Conservation (phyloP, 2,797 vertebrate species). For the Bufotes viridis region DNA sequence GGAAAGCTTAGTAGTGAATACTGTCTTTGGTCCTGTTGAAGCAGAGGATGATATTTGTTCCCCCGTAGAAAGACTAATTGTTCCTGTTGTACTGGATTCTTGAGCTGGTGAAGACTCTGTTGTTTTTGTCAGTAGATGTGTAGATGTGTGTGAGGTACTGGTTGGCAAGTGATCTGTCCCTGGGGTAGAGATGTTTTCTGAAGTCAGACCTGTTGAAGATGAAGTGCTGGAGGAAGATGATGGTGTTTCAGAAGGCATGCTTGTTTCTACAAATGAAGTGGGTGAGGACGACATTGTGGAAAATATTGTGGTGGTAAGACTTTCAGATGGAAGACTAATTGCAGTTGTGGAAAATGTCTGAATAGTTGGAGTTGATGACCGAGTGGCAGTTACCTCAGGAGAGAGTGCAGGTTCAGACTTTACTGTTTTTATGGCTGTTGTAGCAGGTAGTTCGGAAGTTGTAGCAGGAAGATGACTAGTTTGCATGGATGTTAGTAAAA, state of each 20-base stretch:
- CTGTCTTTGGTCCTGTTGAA: neutral
- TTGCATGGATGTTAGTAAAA: neutral
- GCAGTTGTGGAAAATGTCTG: neutral
- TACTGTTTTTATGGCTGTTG: neutral
- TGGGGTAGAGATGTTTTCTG: neutral
- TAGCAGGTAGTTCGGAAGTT: neutral
- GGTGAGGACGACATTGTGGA: neutral
- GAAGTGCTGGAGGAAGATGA: neutral
- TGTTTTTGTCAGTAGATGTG: neutral
- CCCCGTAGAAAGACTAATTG: neutral
- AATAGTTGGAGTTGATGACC: neutral
- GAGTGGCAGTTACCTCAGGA: neutral
- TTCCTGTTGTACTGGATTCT: neutral
- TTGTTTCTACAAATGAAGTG: neutral
- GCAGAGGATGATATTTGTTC: neutral
- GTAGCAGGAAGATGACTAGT: neutral
- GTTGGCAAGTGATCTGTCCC: neutral
- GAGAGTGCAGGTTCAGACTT: neutral
- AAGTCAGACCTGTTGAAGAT: neutral
- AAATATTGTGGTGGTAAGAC: neutral
- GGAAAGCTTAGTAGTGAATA: neutral
- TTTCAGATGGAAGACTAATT: neutral
- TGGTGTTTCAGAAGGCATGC: neutral
- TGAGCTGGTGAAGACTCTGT: neutral
- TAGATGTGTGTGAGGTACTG: neutral